These are phyloP conservation scores for Oceanites oceanicus DNA, from an alignment of 2,113 vertebrate genomes.

Conservation along the genomic window DNA sequence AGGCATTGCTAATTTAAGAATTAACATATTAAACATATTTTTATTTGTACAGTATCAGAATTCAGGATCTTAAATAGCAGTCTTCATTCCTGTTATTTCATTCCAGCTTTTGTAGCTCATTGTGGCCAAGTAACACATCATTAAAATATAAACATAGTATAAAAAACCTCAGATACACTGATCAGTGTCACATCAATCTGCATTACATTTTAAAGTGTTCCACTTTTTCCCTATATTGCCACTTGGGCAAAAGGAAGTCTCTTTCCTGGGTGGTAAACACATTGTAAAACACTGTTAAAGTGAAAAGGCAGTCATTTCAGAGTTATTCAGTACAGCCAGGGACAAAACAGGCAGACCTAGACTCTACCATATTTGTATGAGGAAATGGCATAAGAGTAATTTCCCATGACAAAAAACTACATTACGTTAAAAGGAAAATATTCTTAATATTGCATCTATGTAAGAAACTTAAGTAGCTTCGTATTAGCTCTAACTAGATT, in stretches of 20 bases:
- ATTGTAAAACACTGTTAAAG: not conserved
- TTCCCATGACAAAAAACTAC: conserved; percentile 21
- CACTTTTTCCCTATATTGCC: not conserved
- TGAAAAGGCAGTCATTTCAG: not conserved
- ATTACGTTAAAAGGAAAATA: conserved; percentile 40
- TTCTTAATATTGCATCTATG: not conserved
- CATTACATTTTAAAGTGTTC: not conserved
- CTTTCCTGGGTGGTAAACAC: not conserved
- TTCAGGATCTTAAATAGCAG: not conserved
- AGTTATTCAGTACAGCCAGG: not conserved
- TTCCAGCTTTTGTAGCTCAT: not conserved
- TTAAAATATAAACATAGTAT: not conserved
- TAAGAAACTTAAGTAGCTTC: conserved; percentile 38
- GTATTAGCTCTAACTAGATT: conserved; percentile 60
- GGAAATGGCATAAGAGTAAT: not conserved
- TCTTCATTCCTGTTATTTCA: not conserved
- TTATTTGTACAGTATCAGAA: not conserved
- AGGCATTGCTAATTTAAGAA: not conserved
- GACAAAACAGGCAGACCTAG: not conserved
- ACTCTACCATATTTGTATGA: not conserved
- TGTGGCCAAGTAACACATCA: not conserved
- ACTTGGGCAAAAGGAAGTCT: not conserved
- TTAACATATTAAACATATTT: not conserved
- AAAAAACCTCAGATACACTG: not conserved
- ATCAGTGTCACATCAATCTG: not conserved